These are phyloP conservation scores for Acholoe squamosa DNA, from an alignment of 2,888 invertebrate species.

Conservation along the genomic window DNA sequence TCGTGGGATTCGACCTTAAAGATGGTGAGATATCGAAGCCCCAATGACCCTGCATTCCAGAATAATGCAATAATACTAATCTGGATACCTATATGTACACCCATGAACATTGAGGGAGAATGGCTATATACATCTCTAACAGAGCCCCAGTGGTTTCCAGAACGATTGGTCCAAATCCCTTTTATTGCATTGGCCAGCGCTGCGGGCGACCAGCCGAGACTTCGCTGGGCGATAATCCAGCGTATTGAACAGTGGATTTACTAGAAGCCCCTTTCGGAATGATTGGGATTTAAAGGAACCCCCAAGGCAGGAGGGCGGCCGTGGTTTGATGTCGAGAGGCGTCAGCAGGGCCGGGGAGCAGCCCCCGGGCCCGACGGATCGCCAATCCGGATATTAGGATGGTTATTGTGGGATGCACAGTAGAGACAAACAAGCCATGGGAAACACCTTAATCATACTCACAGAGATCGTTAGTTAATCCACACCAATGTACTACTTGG, in stretches of 20 bases:
- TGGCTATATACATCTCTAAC: not conserved
- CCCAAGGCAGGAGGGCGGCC: not conserved
- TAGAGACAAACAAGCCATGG: too few relatives aligned
- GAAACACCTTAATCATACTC: too few relatives aligned
- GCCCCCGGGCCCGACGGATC: not conserved
- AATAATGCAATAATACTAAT: slow-evolving; percentile 18
- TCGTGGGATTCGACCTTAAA: too few relatives aligned
- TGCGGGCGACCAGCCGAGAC: slow-evolving; percentile 1
- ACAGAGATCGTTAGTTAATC: too few relatives aligned
- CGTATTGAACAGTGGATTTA: slow-evolving; percentile 51
- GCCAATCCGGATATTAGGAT: not conserved
- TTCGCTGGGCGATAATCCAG: slow-evolving; percentile 44
- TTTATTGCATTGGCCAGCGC: slow-evolving; percentile 3
- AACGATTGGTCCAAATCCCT: slow-evolving; percentile 46
- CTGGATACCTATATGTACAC: not conserved
- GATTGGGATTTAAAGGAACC: slow-evolving; percentile 51
- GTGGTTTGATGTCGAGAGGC: slow-evolving; percentile 38
- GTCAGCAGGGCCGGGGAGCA: not conserved
- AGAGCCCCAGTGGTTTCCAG: slow-evolving; percentile 19
- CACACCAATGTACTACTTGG: too few relatives aligned
- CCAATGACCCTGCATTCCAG: not conserved
- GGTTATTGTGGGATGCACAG: not conserved
- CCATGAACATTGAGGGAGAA: not conserved
- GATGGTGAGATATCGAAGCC: too few relatives aligned
- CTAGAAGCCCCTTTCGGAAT: slow-evolving; percentile 38